Evolutionary conservation across 2,888 invertebrate genomes (phyloP).

Genomic region (Eristalinus sepulchralis): DNA sequence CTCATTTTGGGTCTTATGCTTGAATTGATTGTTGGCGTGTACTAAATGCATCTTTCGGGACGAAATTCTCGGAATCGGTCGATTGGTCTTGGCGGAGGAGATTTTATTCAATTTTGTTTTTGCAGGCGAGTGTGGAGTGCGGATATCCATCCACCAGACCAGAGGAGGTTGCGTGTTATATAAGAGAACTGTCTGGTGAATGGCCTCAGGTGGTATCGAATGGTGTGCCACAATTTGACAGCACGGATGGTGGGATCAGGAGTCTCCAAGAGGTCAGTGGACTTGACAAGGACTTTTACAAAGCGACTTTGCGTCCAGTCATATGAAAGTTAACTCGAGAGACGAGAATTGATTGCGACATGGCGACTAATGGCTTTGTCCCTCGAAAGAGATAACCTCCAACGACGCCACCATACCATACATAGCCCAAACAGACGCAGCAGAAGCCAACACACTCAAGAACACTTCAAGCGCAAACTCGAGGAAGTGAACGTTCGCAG

Average conservation of each 20-base stretch:
- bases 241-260: not conserved
- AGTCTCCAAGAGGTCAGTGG: not conserved
- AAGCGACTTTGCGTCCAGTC: too few species aligned
- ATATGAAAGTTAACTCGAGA: too few species aligned
- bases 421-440: too few species aligned
- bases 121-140: conserved; percentile 2
- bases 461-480: not conserved
- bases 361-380: too few species aligned
- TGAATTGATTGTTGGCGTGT: conserved; percentile 66
- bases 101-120: conserved; percentile 46
- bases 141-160: not conserved
- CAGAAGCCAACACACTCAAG: not conserved
- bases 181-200: conserved; percentile 56
- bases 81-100: not conserved
- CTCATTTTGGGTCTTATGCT: conserved; percentile 67
- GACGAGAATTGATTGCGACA: too few species aligned
- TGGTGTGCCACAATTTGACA: not conserved
- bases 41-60: conserved; percentile 67
- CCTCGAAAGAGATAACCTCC: too few species aligned
- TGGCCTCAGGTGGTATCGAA: conserved; percentile 41
- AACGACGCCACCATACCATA: too few species aligned
- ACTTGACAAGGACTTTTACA: not conserved
- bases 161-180: conserved; percentile 38
- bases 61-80: conserved; percentile 61
- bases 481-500: not conserved